A percentile compares a stretch with the other conserved stretches of the same genome.
Conservation (phyloP, 2,113 vertebrate genomes). For the Vidua macroura region DNA sequence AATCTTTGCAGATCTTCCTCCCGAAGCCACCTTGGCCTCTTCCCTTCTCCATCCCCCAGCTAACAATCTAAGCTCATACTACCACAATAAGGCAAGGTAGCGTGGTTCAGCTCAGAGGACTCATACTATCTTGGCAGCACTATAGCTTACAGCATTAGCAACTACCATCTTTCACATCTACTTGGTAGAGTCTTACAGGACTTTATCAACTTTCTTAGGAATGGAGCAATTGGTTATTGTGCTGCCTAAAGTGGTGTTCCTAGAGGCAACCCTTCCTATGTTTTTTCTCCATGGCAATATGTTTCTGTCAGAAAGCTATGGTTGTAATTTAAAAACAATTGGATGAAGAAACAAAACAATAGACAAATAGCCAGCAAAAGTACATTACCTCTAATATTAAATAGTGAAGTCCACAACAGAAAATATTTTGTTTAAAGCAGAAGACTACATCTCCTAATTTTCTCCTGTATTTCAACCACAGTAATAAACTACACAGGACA, state of each 20-base stretch:
- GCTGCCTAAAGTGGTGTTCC: not conserved
- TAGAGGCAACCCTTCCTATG: not conserved
- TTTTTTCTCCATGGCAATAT: not conserved
- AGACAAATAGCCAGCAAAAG: not conserved
- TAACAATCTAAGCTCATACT: not conserved
- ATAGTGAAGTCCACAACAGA: not conserved
- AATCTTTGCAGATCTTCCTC: not conserved
- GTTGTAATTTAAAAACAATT: not conserved
- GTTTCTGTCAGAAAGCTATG: not conserved
- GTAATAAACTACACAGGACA: not conserved
- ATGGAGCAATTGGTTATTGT: not conserved
- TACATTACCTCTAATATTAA: not conserved
- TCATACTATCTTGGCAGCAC: not conserved
- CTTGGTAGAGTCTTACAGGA: not conserved
- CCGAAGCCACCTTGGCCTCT: not conserved
- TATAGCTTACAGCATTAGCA: not conserved
- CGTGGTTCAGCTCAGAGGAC: not conserved
- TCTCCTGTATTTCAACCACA: not conserved
- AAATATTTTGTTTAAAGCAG: not conserved
- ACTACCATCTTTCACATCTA: not conserved
- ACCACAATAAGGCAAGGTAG: not conserved
- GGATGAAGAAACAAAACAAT: not conserved
- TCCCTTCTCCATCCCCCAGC: not conserved
- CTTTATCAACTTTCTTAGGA: not conserved
- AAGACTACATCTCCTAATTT: not conserved